phyloP scores from a whole-genome alignment of 2,797 vertebrate species.

The Numenius phaeopus region DNA sequence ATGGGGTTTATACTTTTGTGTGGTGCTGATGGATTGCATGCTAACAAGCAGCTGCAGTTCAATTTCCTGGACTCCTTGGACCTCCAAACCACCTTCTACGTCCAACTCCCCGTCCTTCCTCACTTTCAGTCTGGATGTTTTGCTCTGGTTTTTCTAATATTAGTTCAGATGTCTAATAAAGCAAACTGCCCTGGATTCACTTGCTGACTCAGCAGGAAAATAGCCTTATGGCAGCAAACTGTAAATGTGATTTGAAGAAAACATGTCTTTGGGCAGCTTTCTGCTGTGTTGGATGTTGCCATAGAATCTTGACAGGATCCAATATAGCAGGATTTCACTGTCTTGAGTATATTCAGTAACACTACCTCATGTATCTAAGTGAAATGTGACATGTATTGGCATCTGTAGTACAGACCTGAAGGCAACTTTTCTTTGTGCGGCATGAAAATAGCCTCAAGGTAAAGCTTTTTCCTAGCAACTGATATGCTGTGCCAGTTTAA shows the following conservation, averaged over 20 bases:
- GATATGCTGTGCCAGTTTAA: not conserved
- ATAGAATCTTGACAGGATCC: not conserved
- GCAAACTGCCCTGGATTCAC: not conserved
- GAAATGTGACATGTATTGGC: not conserved
- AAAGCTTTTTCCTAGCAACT: not conserved
- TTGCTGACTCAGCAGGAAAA: not conserved
- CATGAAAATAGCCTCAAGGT: not conserved
- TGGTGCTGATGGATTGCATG: not conserved
- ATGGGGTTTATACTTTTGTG: not conserved
- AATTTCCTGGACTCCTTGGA: not conserved
- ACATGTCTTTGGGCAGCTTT: not conserved
- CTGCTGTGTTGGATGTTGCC: not conserved
- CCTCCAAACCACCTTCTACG: not conserved
- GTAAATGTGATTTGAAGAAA: not conserved
- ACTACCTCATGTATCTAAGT: not conserved
- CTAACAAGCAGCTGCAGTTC: not conserved
- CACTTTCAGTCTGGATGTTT: not conserved
- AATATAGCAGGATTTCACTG: not conserved
- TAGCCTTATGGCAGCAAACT: not conserved
- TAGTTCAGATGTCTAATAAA: not conserved
- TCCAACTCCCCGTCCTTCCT: not conserved
- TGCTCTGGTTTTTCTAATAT: not conserved
- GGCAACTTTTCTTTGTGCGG: not conserved
- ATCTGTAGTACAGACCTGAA: not conserved
- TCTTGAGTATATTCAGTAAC: not conserved